phyloP scores from a whole-genome alignment of 2,888 invertebrate genomes.

The Ormyrus thymus region DNA sequence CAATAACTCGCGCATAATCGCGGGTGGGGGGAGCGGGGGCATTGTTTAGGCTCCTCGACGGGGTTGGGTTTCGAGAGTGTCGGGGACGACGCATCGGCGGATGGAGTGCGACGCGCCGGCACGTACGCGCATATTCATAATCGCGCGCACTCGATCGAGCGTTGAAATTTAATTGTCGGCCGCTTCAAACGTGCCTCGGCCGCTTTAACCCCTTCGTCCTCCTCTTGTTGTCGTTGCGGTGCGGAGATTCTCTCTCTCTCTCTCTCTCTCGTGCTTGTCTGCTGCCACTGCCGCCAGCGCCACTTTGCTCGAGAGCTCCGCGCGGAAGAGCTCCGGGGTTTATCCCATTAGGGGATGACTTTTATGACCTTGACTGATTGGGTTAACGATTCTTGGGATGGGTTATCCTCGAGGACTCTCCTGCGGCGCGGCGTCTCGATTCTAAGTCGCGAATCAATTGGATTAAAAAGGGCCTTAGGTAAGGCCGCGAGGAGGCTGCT shows the following conservation, averaged over 20 bases:
- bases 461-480: not conserved
- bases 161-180: conserved; percentile 62
- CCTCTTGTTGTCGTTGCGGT: not conserved
- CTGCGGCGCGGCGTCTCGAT: not conserved
- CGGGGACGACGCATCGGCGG: no score
- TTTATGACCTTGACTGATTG: conserved; percentile 56
- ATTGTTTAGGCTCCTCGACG: no score
- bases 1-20: no score
- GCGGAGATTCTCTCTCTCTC: not conserved
- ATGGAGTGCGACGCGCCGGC: not conserved
- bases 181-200: conserved; percentile 35
- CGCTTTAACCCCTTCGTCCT: conserved; percentile 26
- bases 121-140: conserved; percentile 46
- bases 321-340: conserved; percentile 11
- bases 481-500: no score
- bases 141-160: conserved; percentile 58
- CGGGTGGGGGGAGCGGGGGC: no score
- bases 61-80: no score
- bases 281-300: not conserved
- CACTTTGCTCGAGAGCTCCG: conserved; percentile 8
- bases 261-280: not conserved
- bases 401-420: not conserved
- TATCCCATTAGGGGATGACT: conserved; percentile 44
- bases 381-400: conserved; percentile 48
- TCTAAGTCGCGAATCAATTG: no score